These are phyloP conservation scores for Gortyna flavago DNA, from an alignment of 2,888 invertebrate genomes.

Conservation along the genomic window DNA sequence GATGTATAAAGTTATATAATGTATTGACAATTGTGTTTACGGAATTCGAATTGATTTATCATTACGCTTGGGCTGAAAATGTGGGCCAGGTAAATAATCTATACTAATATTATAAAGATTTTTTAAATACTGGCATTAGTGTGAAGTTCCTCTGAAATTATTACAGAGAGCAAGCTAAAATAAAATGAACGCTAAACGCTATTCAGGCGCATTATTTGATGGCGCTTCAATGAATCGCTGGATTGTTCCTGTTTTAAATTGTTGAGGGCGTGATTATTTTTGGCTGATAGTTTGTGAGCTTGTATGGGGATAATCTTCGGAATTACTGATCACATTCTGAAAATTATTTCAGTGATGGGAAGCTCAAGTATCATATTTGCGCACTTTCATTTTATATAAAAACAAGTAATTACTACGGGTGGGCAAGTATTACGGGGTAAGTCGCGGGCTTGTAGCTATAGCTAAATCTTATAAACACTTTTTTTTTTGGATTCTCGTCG, in stretches of 20 bases:
- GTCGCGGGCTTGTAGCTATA: background rate
- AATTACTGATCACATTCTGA: background rate
- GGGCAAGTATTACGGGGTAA: too few relatives aligned
- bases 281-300: background rate
- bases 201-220: slow-evolving; percentile 33
- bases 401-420: background rate
- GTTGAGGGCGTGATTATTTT: slow-evolving; percentile 23
- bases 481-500: background rate
- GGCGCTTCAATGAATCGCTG: slow-evolving; percentile 13
- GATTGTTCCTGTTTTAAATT: slow-evolving; percentile 23
- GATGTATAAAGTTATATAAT: slow-evolving; percentile 94
- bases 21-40: slow-evolving; percentile 94
- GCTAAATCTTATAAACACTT: background rate
- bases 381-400: background rate
- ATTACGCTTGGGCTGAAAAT: slow-evolving; percentile 94
- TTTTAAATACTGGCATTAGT: slow-evolving; percentile 50
- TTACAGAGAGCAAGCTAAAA: slow-evolving; percentile 28
- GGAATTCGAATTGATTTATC: slow-evolving; percentile 95
- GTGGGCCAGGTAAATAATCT: slow-evolving; percentile 91
- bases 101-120: background rate
- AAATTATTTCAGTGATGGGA: background rate
- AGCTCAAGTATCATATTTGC: background rate
- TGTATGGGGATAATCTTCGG: too few relatives aligned
- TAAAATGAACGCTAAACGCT: slow-evolving; percentile 46
- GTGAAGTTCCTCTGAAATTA: slow-evolving; percentile 41